Conservation (phyloP, 2,888 invertebrate species). For the Sisyra terminalis region DNA sequence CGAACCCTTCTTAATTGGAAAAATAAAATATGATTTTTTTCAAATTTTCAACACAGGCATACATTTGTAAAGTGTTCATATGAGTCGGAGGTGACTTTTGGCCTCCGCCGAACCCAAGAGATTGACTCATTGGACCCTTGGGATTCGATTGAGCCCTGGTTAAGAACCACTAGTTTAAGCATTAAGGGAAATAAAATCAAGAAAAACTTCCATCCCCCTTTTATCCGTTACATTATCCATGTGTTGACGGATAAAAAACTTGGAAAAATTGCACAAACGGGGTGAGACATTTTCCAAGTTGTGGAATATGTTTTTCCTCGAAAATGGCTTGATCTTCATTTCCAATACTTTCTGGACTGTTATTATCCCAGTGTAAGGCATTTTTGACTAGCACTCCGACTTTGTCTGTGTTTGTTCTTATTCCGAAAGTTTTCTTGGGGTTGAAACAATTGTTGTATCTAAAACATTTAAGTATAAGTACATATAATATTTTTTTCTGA, state of each 20-base stretch:
- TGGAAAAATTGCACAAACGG: conserved; percentile 21
- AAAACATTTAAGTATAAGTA: conserved; percentile 7
- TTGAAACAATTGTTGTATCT: conserved; percentile 26
- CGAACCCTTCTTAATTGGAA: no score
- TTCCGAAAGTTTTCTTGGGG: conserved; percentile 29
- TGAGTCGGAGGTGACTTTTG: no score
- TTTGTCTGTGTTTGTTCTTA: conserved; percentile 27
- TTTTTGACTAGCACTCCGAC: conserved; percentile 30
- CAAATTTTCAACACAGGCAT: no score
- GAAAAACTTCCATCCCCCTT: no score
- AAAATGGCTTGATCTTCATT: conserved; percentile 29
- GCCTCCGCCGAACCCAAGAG: no score
- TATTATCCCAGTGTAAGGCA: conserved; percentile 27
- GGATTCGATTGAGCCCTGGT: no score
- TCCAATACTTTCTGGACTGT: conserved; percentile 21
- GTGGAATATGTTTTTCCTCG: conserved; percentile 22
- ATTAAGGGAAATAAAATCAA: no score
- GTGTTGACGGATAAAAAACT: not conserved
- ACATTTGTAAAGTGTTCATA: no score
- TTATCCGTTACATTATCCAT: no score
- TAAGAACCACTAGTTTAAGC: no score
- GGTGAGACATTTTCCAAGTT: conserved; percentile 26
- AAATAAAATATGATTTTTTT: no score
- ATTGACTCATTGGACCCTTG: no score
- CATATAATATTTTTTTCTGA: not conserved